Percentiles rank a stretch among this genome's conserved stretches.
Conservation (phyloP, 2,113 vertebrate genomes). For the Nannobrachium achirus region DNA sequence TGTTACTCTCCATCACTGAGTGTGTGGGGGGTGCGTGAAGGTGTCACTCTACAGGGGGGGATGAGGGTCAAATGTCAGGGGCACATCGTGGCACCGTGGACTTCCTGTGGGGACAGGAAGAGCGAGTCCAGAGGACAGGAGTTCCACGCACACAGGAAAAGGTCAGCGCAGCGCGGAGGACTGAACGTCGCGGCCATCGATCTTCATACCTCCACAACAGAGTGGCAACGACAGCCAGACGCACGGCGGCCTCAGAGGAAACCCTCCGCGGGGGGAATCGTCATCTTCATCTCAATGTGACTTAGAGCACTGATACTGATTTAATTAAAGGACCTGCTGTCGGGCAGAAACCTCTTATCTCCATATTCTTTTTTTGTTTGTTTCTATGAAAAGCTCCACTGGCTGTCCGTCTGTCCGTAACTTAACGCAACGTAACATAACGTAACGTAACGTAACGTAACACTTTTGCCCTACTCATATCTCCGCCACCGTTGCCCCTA, state of each 20-base stretch:
- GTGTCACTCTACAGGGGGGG: constrained; percentile 30
- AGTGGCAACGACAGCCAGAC: constrained; percentile 10
- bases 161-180: constrained; percentile 44
- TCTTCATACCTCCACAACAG: constrained; percentile 27
- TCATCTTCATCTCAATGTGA: neutral
- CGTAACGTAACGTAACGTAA: too few species aligned
- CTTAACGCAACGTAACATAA: too few species aligned
- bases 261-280: constrained; percentile 23
- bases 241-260: constrained; percentile 28
- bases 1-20: neutral
- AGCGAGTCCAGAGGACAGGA: constrained; percentile 41
- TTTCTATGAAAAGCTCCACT: too few species aligned
- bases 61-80: constrained; percentile 58
- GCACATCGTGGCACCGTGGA: constrained; percentile 38
- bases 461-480: too few species aligned
- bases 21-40: neutral
- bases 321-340: too few species aligned
- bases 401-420: too few species aligned
- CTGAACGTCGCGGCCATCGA: constrained; percentile 51
- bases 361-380: too few species aligned
- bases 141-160: constrained; percentile 48
- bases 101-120: constrained; percentile 22
- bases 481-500: too few species aligned
- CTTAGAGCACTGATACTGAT: neutral
- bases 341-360: too few species aligned